A percentile compares a stretch with the other conserved stretches of the same genome.
Conservation (phyloP, 2,113 vertebrate genomes). For the Callocephalon fimbriatum region DNA sequence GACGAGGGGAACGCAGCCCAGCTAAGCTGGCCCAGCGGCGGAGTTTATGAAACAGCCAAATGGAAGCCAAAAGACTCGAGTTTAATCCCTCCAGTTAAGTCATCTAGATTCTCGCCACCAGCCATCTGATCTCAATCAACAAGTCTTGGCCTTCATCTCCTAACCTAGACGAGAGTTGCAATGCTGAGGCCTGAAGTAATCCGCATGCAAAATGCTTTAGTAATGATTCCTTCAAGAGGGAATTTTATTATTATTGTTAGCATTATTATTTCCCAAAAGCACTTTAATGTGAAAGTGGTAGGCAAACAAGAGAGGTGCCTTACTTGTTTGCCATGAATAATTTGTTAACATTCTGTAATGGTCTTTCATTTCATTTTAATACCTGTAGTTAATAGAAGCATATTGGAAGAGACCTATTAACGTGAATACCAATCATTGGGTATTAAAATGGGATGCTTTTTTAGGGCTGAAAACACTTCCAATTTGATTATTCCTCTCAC, state of each 20-base stretch:
- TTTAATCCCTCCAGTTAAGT: constrained; percentile 66
- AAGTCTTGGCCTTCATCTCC: constrained; percentile 43
- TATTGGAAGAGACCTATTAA: background rate
- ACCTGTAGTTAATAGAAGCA: background rate
- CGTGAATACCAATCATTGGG: background rate
- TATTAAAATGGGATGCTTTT: background rate
- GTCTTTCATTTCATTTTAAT: background rate
- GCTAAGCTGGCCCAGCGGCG: background rate
- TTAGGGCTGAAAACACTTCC: background rate
- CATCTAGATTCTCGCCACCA: constrained; percentile 60
- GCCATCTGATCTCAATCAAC: constrained; percentile 67
- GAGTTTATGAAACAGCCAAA: constrained; percentile 43
- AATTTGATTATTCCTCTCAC: background rate
- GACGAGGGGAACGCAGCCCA: background rate
- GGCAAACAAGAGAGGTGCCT: constrained; percentile 15
- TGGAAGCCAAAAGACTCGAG: constrained; percentile 37
- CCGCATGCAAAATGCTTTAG: background rate
- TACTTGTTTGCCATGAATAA: background rate
- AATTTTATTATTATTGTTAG: background rate
- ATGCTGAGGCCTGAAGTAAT: constrained; percentile 46
- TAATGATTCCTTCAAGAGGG: constrained; percentile 22
- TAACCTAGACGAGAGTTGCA: background rate
- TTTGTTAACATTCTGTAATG: background rate
- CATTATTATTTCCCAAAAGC: background rate
- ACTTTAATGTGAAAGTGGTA: background rate